Evolutionary conservation across 2,888 invertebrate species (phyloP).

Genomic region (Eupeodes luniger): DNA sequence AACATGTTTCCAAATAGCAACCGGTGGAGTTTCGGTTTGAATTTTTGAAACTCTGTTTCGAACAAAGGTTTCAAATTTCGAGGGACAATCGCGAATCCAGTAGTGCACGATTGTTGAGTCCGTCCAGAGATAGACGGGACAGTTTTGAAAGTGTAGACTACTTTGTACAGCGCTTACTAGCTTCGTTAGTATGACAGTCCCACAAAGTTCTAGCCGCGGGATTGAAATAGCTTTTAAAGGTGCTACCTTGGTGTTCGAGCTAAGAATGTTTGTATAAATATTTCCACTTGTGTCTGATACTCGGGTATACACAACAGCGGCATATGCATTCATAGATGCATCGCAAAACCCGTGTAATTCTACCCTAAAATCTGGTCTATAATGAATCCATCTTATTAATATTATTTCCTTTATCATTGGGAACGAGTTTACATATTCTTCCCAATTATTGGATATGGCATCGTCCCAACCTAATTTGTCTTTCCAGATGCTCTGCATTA

Average conservation of each 20-base stretch:
- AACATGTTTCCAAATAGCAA: constrained; percentile 56
- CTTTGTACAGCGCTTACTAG: constrained; percentile 10
- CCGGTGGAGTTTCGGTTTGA: constrained; percentile 13
- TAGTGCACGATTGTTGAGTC: no score
- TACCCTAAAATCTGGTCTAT: not conserved
- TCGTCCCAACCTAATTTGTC: no score
- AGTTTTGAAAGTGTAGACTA: not conserved
- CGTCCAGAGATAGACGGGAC: constrained; percentile 3
- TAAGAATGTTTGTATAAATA: constrained; percentile 6
- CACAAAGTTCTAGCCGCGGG: constrained; percentile 46
- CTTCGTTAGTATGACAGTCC: constrained; percentile 13
- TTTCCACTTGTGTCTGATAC: not conserved
- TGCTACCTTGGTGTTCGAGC: constrained; percentile 40
- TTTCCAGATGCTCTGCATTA: no score
- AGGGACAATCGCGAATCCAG: constrained; percentile 13
- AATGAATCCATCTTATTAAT: not conserved
- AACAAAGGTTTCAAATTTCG: constrained; percentile 11
- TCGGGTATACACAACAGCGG: constrained; percentile 15
- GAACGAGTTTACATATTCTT: not conserved
- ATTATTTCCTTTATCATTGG: not conserved
- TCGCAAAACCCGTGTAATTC: constrained; percentile 53
- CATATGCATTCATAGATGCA: constrained; percentile 31
- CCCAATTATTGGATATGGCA: no score
- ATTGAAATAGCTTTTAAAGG: constrained; percentile 52
- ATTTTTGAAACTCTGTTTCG: constrained; percentile 14